Evolutionary conservation across 2,113 vertebrate species (phyloP).

Genomic region (Oxygymnocypris stewartii): DNA sequence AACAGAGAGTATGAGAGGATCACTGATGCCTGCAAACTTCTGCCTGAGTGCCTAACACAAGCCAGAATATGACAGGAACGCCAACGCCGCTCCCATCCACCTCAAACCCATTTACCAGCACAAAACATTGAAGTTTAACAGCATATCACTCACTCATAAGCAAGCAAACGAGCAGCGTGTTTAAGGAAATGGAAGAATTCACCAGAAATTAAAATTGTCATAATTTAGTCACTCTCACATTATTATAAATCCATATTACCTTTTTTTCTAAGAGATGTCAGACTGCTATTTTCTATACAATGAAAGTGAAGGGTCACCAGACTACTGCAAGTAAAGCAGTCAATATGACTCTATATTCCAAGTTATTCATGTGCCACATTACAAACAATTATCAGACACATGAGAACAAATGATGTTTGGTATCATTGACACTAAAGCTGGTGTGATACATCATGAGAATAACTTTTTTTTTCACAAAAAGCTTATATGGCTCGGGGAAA

Average conservation of each 20-base stretch:
- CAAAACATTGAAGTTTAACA: neutral
- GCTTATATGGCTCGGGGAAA: neutral
- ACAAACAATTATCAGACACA: neutral
- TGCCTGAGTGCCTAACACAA: slow-evolving; percentile 20
- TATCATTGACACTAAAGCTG: neutral
- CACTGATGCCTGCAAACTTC: slow-evolving; percentile 40
- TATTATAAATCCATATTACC: neutral
- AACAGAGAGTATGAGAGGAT: slow-evolving; percentile 31
- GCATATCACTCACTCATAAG: neutral
- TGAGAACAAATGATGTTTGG: neutral
- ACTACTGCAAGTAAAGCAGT: neutral
- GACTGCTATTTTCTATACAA: neutral
- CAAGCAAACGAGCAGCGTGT: neutral
- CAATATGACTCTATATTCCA: neutral
- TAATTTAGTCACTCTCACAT: neutral
- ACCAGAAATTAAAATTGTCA: neutral
- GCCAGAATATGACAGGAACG: neutral
- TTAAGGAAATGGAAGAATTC: slow-evolving; percentile 3
- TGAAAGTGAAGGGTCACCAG: neutral
- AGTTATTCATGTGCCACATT: neutral
- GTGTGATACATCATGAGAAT: neutral
- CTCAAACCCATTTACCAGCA: slow-evolving; percentile 20
- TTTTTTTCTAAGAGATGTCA: neutral
- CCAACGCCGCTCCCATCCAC: neutral
- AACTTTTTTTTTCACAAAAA: neutral